phyloP scores from a whole-genome alignment of 2,797 vertebrate genomes.

The Petrocephalus schoutedeni region DNA sequence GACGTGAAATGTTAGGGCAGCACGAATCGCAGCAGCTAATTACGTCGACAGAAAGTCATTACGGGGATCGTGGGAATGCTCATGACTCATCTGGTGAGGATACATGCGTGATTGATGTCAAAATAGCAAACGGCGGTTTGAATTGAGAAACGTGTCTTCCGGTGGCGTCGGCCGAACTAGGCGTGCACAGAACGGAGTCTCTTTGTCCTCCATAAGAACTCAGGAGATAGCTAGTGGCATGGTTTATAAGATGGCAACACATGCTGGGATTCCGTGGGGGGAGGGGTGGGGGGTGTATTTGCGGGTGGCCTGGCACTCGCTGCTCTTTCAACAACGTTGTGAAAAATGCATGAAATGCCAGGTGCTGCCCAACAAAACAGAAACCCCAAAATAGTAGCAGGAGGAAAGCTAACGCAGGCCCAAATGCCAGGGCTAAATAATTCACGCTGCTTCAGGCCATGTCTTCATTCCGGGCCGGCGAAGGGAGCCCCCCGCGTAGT shows the following conservation, averaged over 20 bases:
- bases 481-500: conserved; percentile 26
- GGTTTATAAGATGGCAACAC: not conserved
- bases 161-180: not conserved
- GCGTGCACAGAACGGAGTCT: not conserved
- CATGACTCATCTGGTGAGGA: not conserved
- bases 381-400: conserved; percentile 36
- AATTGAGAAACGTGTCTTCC: not conserved
- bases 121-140: not conserved
- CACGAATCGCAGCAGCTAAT: not conserved
- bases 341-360: conserved; percentile 21
- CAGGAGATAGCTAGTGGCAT: not conserved
- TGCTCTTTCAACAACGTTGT: not conserved
- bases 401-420: conserved; percentile 40
- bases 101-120: not conserved
- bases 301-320: conserved; percentile 26
- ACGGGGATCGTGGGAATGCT: not conserved
- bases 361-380: conserved; percentile 5
- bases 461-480: conserved; percentile 44
- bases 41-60: not conserved
- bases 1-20: not conserved
- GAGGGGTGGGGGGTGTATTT: not conserved
- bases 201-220: conserved; percentile 2
- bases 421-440: conserved; percentile 62
- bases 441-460: conserved; percentile 39
- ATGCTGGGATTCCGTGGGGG: not conserved